Evolutionary conservation across 2,797 vertebrate genomes (phyloP), one percentile per base, ranked within the genome.

Genomic region (Channallabes apus): DNA sequence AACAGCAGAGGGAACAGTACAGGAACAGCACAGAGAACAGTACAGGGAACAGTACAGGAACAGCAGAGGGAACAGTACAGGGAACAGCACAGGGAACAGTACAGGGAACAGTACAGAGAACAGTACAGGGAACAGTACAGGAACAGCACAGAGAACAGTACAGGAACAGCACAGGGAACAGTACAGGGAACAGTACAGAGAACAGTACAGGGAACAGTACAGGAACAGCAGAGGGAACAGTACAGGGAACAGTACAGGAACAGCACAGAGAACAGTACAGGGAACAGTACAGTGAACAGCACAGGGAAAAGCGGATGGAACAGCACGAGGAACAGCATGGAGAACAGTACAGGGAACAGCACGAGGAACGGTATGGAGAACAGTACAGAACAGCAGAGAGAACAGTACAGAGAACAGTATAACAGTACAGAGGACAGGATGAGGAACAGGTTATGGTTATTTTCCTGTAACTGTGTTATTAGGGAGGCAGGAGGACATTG

Each of bases 301-400:
- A 65, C 0, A 2, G n/a, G 15, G 24, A 62, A 64, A 9, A 64
- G 61, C 1, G 12, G 7, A 3, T 2, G 1, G 24, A 64, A n/a
- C 24, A n/a, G 61, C 0, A 62, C 0, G 1, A 62, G 22, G 9
- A 27, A 32, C 27, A 67, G 15, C 0, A 17, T 0, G 0, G 27
- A 17, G 27, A 32, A 67, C 5, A n/a, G 9, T 12, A 29, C 4
- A 14, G 27, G 32, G 65, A 18, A 20, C 15, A 35, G 29, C 0
- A 68, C 2, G 0, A 2, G 32, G 5, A 68, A 32, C 65, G 20
- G 14, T 5, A 20, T 3, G 6, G 15, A 4, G 3, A 67, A 18
- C 14, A 32, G 64, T 0, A 8, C 2, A 17, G 27, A 67, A 67
- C 64, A 67, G 27, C 0, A 27, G 1, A 5, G 14, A 6, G 64